phyloP scores from a whole-genome alignment of 2,797 vertebrate genomes.

The Oryzias dopingdopingensis region DNA sequence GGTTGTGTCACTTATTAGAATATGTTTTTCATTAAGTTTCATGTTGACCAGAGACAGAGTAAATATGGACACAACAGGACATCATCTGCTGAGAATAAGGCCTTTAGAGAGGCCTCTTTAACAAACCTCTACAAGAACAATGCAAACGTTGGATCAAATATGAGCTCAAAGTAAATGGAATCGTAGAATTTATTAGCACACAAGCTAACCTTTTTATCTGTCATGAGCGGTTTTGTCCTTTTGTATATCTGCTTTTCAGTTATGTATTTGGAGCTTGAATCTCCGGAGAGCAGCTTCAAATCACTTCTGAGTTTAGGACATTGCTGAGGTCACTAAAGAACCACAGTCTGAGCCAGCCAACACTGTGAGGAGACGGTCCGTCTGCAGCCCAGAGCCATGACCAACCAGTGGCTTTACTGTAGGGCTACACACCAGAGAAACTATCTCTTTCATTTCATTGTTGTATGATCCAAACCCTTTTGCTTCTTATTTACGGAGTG shows the following conservation, averaged over 20 bases:
- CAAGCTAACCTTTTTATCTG: background rate
- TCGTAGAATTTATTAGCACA: too few species aligned
- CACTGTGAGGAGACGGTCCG: constrained; percentile 71
- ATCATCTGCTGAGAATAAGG: constrained; percentile 39
- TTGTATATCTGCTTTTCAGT: constrained; percentile 51
- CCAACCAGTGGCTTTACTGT: constrained; percentile 69
- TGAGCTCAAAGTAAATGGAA: constrained; percentile 18
- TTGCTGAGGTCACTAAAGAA: constrained; percentile 71
- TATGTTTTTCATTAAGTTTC: constrained; percentile 56
- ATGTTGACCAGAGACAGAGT: constrained; percentile 44
- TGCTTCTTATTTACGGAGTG: constrained; percentile 13
- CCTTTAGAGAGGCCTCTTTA: constrained; percentile 33
- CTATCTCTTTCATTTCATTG: constrained; percentile 54
- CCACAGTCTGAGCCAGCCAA: constrained; percentile 74
- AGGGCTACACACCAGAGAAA: constrained; percentile 57
- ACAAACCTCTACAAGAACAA: constrained; percentile 29
- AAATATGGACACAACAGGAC: constrained; percentile 26
- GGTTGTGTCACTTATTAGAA: constrained; percentile 43
- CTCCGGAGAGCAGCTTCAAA: constrained; percentile 71
- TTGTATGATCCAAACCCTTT: constrained; percentile 33
- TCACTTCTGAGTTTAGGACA: constrained; percentile 76
- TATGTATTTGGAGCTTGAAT: constrained; percentile 60
- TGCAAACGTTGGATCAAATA: constrained; percentile 29
- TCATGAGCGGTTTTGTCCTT: constrained; percentile 50
- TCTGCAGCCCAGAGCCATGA: constrained; percentile 74